Evolutionary conservation across 2,888 invertebrate species (phyloP).

Genomic region (Entomobrya multifasciata): DNA sequence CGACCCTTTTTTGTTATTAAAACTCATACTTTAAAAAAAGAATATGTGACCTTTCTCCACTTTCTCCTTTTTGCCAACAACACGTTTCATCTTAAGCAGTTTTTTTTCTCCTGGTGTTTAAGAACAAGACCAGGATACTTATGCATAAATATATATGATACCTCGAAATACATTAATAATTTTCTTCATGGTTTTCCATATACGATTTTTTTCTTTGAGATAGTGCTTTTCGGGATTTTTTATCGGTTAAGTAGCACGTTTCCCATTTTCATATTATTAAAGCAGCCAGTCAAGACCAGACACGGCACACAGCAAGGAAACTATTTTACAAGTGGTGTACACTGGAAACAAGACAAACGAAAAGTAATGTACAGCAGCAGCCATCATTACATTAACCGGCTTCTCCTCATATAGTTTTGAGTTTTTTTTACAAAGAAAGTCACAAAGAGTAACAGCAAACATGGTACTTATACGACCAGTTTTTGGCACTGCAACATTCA

Average conservation of each 20-base stretch:
- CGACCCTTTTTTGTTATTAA: too few relatives aligned
- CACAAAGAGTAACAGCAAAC: not conserved
- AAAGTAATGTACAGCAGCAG: not conserved
- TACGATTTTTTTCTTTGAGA: not conserved
- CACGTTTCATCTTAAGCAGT: not conserved
- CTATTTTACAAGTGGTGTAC: not conserved
- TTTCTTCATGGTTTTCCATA: constrained; percentile 24
- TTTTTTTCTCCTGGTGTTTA: not conserved
- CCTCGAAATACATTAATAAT: constrained; percentile 3
- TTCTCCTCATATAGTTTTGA: not conserved
- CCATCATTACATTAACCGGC: not conserved
- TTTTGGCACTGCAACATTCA: not conserved
- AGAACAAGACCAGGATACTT: not conserved
- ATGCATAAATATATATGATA: not conserved
- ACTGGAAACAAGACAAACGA: not conserved
- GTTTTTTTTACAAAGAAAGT: not conserved
- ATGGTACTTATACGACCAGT: not conserved
- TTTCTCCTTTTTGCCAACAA: not conserved
- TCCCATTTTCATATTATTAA: constrained; percentile 8
- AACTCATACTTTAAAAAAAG: too few relatives aligned
- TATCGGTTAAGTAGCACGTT: not conserved
- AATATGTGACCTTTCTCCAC: constrained; percentile 38
- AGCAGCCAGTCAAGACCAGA: not conserved
- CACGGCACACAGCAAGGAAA: too few relatives aligned
- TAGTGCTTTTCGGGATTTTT: not conserved